Conservation (phyloP, 2,888 invertebrate genomes). For the Aproaerema taeniolella region DNA sequence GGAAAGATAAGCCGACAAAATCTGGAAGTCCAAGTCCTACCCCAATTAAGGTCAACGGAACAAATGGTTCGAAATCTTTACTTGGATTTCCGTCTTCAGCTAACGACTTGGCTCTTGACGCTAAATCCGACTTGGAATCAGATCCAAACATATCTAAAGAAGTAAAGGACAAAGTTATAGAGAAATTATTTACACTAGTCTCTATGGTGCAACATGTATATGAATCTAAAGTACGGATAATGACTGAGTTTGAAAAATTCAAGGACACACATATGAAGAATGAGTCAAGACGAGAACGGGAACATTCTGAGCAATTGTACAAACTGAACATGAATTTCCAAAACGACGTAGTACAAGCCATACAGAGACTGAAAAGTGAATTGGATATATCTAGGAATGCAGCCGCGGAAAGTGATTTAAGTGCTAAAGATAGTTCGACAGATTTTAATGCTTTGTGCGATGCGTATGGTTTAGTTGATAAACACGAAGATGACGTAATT, state of each 20-base stretch:
- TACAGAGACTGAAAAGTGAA: conserved; percentile 63
- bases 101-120: conserved; percentile 63
- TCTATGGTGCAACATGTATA: conserved; percentile 69
- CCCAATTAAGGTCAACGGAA: conserved; percentile 33
- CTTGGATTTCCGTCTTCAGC: conserved; percentile 69
- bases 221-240: conserved; percentile 65
- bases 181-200: conserved; percentile 59
- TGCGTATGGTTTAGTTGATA: conserved; percentile 22
- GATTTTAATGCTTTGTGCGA: conserved; percentile 45
- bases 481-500: conserved; percentile 24
- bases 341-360: conserved; percentile 62
- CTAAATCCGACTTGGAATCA: conserved; percentile 67
- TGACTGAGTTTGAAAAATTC: conserved; percentile 64
- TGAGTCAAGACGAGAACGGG: conserved; percentile 59
- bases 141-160: conserved; percentile 59
- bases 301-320: conserved; percentile 65
- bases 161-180: conserved; percentile 64
- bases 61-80: conserved; percentile 48
- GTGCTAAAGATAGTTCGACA: conserved; percentile 32
- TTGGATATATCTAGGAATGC: conserved; percentile 55
- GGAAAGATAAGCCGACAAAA: conserved; percentile 40
- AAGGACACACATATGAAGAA: conserved; percentile 63
- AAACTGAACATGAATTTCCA: conserved; percentile 69
- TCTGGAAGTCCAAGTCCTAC: conserved; percentile 32
- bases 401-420: conserved; percentile 28